A percentile compares a stretch with the other conserved stretches of the same genome.
phyloP scores from a whole-genome alignment of 1,140 invertebrate genomes.

The Papilio polyxenes region DNA sequence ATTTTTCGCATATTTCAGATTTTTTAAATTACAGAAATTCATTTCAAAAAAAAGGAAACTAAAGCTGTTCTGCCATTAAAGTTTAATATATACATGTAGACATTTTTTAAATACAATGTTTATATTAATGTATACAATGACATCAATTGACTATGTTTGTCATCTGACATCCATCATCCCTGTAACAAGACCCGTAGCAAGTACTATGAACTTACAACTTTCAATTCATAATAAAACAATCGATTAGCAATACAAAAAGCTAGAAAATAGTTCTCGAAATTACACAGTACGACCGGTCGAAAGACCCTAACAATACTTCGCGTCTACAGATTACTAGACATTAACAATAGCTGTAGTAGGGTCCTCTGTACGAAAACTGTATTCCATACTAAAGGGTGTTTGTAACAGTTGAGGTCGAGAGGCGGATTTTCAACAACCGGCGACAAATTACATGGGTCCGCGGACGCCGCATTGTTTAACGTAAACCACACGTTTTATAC shows the following conservation, averaged over 20 bases:
- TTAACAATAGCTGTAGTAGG: background rate
- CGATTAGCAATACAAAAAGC: background rate
- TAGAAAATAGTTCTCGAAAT: background rate
- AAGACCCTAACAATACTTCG: background rate
- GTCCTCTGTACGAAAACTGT: background rate
- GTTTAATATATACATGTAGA: too few species aligned
- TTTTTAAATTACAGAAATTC: background rate
- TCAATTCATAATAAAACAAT: background rate
- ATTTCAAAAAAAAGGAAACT: background rate
- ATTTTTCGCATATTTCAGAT: background rate
- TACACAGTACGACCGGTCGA: background rate
- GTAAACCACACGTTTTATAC: background rate
- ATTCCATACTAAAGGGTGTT: background rate
- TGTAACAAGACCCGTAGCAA: background rate
- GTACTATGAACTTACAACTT: too few species aligned
- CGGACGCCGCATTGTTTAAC: background rate
- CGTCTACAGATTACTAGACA: background rate
- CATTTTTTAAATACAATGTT: background rate
- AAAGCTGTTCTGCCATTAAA: too few species aligned
- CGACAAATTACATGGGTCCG: slow-evolving; percentile 25
- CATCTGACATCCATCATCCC: background rate
- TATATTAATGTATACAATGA: background rate
- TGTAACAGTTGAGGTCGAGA: background rate
- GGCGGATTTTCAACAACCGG: slow-evolving; percentile 2
- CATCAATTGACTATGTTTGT: background rate